Base-by-base conservation (phyloP, 1,140 invertebrate species). In the Drosophila bifasciata region DNA sequence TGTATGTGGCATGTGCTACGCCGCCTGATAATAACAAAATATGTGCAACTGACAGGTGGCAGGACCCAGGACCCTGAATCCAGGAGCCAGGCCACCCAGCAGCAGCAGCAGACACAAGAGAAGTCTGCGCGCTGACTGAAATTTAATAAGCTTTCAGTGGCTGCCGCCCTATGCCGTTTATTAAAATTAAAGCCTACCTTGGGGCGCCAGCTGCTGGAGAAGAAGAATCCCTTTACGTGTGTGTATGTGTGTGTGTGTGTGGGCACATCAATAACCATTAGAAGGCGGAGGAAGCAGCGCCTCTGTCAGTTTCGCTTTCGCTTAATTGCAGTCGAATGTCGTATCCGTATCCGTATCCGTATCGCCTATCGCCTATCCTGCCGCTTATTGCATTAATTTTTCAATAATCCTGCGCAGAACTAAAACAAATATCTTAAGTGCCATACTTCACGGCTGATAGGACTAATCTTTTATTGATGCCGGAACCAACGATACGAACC, bases 391-490 rank as follows among this genome's bases (percentile, higher is more conserved):
- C 75, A 89, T 90, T 90, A 79, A 86, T 83, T 83, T 90, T 86
- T 79, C 81, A 90, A 86, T 90, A 90, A 86, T 90, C 66, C 69
- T 43, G 17, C 49, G 15, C 46, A 67, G n/a, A n/a, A 63, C 28
- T 60, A 71, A 70, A 81, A 90, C 68, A 89, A 81, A 86, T 86
- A 86, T 79, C 78, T 63, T 58, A 89, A 81, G 75, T 89, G 81
- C 61, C 77, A 76, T 69, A 59, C 62, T 78, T 76, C 75, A 71
- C 53, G 80, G 58, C 67, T 71, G 64, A 77, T 76, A 61, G 64
- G 75, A 57, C 76, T 89, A 86, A 90, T 86, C 80, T 90, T 86
- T 90, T 90, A 90, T 90, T 90, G 88, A 89, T 88, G 72, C 72
- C 52, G 28, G 28, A 41, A 41, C 56, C 23, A 61, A 64, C 64